These are phyloP conservation scores for Cyclopterus lumpus DNA, from an alignment of 2,797 vertebrate species.

Conservation along the genomic window DNA sequence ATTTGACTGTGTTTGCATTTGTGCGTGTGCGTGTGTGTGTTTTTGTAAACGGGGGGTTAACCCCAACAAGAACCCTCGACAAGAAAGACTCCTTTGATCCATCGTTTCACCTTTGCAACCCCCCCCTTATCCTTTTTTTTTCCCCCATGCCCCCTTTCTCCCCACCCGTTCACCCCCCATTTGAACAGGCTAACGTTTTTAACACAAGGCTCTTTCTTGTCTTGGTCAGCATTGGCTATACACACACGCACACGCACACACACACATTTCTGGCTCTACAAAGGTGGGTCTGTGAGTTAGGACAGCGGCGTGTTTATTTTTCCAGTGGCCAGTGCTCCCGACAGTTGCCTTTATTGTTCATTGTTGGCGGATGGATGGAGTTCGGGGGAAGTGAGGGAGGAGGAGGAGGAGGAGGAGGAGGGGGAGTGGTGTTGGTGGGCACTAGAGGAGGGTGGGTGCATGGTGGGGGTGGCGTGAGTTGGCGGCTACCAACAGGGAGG, in stretches of 20 bases:
- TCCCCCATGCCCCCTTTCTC: constrained; percentile 44
- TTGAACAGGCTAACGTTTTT: constrained; percentile 83
- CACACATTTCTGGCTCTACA: constrained; percentile 72
- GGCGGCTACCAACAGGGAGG: constrained; percentile 74
- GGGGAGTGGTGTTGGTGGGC: constrained; percentile 45
- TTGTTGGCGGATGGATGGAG: constrained; percentile 88
- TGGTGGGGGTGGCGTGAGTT: constrained; percentile 22
- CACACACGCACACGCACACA: constrained; percentile 37
- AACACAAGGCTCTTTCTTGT: constrained; percentile 90
- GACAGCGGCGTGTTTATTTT: constrained; percentile 89
- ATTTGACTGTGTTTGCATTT: constrained; percentile 57
- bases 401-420: constrained; percentile 8
- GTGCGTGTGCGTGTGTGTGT: constrained; percentile 34
- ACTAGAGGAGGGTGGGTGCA: constrained; percentile 44
- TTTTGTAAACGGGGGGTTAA: constrained; percentile 35
- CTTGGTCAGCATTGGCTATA: constrained; percentile 82
- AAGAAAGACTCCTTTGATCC: constrained; percentile 85
- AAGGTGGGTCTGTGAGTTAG: constrained; percentile 89
- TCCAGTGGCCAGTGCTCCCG: constrained; percentile 85
- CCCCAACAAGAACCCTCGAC: constrained; percentile 57
- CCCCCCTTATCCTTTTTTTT: constrained; percentile 46
- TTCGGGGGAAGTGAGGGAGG: constrained; percentile 55
- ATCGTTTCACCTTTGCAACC: constrained; percentile 73
- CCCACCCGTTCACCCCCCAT: constrained; percentile 57
- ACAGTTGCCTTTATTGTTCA: constrained; percentile 94